Evolutionary conservation across 2,797 vertebrate genomes (phyloP).

Genomic region (Cirrhinus mrigala): DNA sequence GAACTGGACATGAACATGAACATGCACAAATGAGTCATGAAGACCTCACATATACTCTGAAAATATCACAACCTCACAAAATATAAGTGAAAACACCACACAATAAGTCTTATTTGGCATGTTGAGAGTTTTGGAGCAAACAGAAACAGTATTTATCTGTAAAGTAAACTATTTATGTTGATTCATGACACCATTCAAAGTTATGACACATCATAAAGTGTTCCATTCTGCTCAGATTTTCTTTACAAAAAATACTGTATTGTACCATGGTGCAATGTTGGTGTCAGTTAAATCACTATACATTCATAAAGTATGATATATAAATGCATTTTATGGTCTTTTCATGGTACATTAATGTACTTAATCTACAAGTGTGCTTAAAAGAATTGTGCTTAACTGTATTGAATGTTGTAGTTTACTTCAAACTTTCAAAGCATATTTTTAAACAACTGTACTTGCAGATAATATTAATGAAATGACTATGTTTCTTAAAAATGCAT

Average conservation of each 20-base stretch:
- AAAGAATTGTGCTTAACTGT: not conserved
- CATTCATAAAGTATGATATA: not conserved
- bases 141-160: not conserved
- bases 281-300: not conserved
- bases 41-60: not conserved
- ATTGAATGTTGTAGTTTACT: not conserved
- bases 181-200: not conserved
- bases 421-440: not conserved
- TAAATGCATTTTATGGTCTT: not conserved
- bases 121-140: not conserved
- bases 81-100: not conserved
- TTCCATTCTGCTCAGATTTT: not conserved
- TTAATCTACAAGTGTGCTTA: not conserved
- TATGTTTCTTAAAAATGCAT: not conserved
- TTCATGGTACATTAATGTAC: not conserved
- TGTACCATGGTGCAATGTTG: not conserved
- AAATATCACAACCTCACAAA: not conserved
- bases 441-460: not conserved
- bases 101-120: not conserved
- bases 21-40: slow-evolving; percentile 1
- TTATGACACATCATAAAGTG: not conserved
- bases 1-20: not conserved
- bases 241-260: not conserved
- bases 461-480: not conserved
- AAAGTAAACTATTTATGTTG: not conserved